phyloP scores from a whole-genome alignment of 2,113 vertebrate genomes.

The Coptodon rendalli region DNA sequence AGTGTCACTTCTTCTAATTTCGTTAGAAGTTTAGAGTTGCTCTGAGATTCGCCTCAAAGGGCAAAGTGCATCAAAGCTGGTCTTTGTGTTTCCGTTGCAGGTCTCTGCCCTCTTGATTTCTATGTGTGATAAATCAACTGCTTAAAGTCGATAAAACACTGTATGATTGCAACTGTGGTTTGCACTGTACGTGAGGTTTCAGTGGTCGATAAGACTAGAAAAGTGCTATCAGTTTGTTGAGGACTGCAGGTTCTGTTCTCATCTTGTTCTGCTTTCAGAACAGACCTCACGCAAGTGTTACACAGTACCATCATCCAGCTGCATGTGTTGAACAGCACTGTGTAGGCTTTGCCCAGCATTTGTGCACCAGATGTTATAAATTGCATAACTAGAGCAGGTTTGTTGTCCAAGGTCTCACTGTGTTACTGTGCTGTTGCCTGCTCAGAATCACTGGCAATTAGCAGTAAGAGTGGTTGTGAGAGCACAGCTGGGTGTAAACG shows the following conservation, averaged over 20 bases:
- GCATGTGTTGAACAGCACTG: not conserved
- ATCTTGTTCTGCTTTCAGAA: not conserved
- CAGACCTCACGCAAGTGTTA: not conserved
- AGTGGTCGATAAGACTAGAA: not conserved
- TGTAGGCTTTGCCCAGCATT: not conserved
- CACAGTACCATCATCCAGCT: not conserved
- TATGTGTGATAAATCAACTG: not conserved
- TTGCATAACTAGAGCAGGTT: not conserved
- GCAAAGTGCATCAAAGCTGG: not conserved
- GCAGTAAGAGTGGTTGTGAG: not conserved
- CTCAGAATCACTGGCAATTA: not conserved
- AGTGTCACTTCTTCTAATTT: not conserved
- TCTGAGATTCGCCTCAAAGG: not conserved
- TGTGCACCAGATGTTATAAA: conserved; percentile 12
- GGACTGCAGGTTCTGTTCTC: not conserved
- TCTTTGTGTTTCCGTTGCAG: not conserved
- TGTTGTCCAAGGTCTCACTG: not conserved
- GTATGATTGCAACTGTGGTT: not conserved
- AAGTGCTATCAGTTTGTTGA: not conserved
- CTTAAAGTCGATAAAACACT: not conserved
- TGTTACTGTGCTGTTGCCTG: not conserved
- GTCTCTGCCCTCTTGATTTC: not conserved
- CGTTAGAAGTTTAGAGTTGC: not conserved
- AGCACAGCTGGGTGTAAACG: not conserved
- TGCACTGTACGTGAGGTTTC: not conserved